These are phyloP conservation scores for Pyrochroa serraticornis DNA, from an alignment of 2,888 invertebrate genomes.

Conservation along the genomic window DNA sequence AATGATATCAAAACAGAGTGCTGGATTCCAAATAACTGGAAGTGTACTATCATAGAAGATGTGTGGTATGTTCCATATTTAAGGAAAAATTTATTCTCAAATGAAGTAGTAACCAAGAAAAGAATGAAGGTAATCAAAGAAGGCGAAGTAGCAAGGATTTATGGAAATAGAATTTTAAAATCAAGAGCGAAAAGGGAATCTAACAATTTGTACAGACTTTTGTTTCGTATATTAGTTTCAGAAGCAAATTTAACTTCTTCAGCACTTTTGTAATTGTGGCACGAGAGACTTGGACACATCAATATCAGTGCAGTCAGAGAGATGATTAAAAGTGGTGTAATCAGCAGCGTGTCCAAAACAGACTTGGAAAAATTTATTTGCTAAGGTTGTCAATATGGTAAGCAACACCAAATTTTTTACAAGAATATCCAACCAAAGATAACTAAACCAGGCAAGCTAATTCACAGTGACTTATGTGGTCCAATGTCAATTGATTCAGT, in stretches of 20 bases:
- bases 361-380: background rate
- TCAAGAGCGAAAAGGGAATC: slow-evolving; percentile 29
- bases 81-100: slow-evolving; percentile 49
- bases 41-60: slow-evolving; percentile 31
- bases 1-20: slow-evolving; percentile 37
- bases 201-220: slow-evolving; percentile 38
- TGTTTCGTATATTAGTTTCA: slow-evolving; percentile 24
- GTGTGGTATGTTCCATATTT: slow-evolving; percentile 45
- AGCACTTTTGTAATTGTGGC: slow-evolving; percentile 17
- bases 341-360: background rate
- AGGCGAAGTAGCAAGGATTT: slow-evolving; percentile 28
- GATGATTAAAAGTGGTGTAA: background rate
- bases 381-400: background rate
- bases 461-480: slow-evolving; percentile 27
- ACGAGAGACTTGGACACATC: slow-evolving; percentile 22
- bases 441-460: slow-evolving; percentile 12
- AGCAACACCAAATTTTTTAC: slow-evolving; percentile 1
- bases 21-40: slow-evolving; percentile 38
- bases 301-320: slow-evolving; percentile 8
- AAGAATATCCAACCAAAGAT: background rate
- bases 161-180: slow-evolving; percentile 19
- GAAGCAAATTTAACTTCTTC: too few species aligned
- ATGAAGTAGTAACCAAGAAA: slow-evolving; percentile 41
- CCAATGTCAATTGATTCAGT: slow-evolving; percentile 28
- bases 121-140: slow-evolving; percentile 41